These are phyloP conservation scores for Mastacembelus armatus DNA, from an alignment of 2,797 vertebrate species.

Conservation along the genomic window DNA sequence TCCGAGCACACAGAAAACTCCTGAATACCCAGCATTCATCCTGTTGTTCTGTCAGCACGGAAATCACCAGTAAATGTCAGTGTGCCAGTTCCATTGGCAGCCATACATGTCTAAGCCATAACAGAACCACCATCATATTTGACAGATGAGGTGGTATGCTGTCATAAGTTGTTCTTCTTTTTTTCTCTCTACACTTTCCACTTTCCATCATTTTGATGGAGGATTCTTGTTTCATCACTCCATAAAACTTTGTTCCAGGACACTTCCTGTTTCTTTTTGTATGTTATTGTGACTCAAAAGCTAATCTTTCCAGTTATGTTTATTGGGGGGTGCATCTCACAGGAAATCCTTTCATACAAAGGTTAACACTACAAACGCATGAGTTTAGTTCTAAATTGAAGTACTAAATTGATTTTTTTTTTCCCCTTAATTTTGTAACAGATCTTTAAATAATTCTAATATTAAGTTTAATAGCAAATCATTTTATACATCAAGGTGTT, in stretches of 20 bases:
- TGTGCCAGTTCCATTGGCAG: too few species aligned
- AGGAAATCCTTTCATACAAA: neutral
- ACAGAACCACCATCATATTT: neutral
- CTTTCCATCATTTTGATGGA: too few species aligned
- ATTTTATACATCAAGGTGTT: neutral
- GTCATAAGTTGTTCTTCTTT: neutral
- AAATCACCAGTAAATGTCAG: neutral
- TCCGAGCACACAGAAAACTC: neutral
- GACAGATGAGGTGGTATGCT: neutral
- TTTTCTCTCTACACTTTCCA: too few species aligned
- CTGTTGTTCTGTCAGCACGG: neutral
- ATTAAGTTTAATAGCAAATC: neutral
- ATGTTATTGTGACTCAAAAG: neutral
- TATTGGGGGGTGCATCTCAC: neutral
- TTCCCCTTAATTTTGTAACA: neutral
- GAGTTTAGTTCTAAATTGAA: neutral
- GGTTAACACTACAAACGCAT: neutral
- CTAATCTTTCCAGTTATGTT: neutral
- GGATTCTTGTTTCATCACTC: too few species aligned
- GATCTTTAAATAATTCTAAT: neutral
- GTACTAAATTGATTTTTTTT: neutral
- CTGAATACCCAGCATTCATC: neutral
- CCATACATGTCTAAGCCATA: neutral
- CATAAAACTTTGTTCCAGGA: too few species aligned
- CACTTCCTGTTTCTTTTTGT: too few species aligned